These are phyloP conservation scores for Decapterus maruadsi DNA, from an alignment of 2,797 vertebrate genomes.

Conservation along the genomic window DNA sequence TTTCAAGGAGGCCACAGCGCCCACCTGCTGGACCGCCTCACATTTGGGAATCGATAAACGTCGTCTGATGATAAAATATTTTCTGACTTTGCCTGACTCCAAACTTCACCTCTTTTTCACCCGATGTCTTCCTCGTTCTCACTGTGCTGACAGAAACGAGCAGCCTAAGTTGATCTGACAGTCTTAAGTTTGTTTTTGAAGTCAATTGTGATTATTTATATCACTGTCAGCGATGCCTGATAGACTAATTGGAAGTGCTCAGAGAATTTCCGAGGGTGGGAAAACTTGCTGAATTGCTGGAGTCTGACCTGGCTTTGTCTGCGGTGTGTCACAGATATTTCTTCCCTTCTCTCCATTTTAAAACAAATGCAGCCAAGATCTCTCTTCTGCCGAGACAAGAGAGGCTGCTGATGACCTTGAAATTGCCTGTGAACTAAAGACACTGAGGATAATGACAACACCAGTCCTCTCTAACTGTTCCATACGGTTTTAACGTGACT, in stretches of 20 bases:
- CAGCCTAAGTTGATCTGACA: background rate
- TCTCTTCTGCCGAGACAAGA: background rate
- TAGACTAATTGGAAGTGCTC: slow-evolving; percentile 26
- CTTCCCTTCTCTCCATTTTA: slow-evolving; percentile 9
- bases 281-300: slow-evolving; percentile 23
- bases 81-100: background rate
- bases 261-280: background rate
- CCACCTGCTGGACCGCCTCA: background rate
- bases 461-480: background rate
- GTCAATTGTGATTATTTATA: slow-evolving; percentile 17
- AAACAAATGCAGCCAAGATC: slow-evolving; percentile 8
- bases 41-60: slow-evolving; percentile 14
- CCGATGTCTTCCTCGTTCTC: background rate
- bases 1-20: background rate
- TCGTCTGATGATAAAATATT: slow-evolving; percentile 1
- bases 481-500: background rate
- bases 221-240: background rate
- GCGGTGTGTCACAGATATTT: background rate
- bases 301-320: slow-evolving; percentile 5
- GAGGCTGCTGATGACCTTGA: background rate
- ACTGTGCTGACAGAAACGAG: background rate
- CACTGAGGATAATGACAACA: background rate
- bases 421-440: slow-evolving; percentile 3
- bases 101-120: background rate
- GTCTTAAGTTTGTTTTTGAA: slow-evolving; percentile 6